A percentile compares a stretch with the other conserved stretches of the same genome.
Evolutionary conservation across 2,113 vertebrate species (phyloP).

Genomic region (Acanthochromis polyacanthus): DNA sequence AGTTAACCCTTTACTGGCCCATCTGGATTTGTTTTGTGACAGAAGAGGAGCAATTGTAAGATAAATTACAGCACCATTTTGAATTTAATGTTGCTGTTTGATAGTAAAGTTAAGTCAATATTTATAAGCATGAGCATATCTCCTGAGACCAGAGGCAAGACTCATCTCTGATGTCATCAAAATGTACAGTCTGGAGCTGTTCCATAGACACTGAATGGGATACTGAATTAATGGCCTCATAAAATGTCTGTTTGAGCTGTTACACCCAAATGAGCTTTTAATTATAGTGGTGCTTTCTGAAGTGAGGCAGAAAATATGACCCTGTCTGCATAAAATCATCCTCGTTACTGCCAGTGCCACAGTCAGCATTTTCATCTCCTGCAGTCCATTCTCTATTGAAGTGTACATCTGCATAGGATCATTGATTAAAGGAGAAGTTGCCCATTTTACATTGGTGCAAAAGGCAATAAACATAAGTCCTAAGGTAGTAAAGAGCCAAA

Average conservation of each 20-base stretch:
- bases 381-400: constrained; percentile 39
- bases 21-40: constrained; percentile 9
- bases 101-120: constrained; percentile 49
- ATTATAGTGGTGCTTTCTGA: constrained; percentile 72
- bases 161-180: constrained; percentile 60
- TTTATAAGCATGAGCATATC: constrained; percentile 56
- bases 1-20: constrained; percentile 22
- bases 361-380: constrained; percentile 65
- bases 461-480: constrained; percentile 31
- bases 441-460: constrained; percentile 12
- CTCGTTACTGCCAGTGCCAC: constrained; percentile 58
- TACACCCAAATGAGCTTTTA: constrained; percentile 81
- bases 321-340: constrained; percentile 74
- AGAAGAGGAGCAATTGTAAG: not conserved
- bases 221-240: constrained; percentile 68
- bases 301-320: constrained; percentile 76
- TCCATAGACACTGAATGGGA: constrained; percentile 56
- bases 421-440: constrained; percentile 42
- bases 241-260: constrained; percentile 80
- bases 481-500: not conserved
- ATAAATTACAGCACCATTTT: constrained; percentile 24
- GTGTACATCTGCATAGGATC: constrained; percentile 25
- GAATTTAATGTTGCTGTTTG: constrained; percentile 23
- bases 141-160: constrained; percentile 31
- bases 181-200: constrained; percentile 49